Evolutionary conservation across 2,797 vertebrate species (phyloP).

Genomic region (Hafferia zeledoni): DNA sequence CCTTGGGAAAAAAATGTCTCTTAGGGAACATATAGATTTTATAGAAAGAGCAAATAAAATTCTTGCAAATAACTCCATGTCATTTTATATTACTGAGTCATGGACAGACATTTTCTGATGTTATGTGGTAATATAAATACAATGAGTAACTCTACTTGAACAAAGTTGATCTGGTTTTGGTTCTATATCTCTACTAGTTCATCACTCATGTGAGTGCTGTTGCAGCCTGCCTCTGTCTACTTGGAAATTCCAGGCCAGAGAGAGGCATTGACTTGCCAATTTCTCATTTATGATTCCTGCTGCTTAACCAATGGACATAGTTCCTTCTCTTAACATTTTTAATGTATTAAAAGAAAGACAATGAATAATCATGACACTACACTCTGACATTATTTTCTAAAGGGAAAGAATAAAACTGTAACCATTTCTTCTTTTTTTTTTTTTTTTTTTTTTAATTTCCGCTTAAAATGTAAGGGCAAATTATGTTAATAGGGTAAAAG

Average conservation of each 20-base stretch:
- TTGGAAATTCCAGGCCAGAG: background rate
- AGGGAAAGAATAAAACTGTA: background rate
- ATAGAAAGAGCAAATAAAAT: background rate
- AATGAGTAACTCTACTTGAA: background rate
- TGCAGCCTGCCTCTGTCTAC: background rate
- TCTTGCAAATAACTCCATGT: background rate
- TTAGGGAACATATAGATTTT: background rate
- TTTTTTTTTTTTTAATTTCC: background rate
- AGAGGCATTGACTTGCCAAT: background rate
- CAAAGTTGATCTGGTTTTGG: background rate
- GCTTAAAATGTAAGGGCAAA: background rate
- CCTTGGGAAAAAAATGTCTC: background rate
- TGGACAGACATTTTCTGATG: background rate
- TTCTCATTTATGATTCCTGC: background rate
- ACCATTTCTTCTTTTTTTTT: background rate
- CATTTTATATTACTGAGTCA: background rate
- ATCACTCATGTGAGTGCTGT: background rate
- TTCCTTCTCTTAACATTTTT: background rate
- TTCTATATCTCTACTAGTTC: background rate
- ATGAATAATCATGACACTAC: background rate
- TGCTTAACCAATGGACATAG: background rate
- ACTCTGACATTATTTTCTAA: background rate
- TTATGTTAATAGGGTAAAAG: background rate
- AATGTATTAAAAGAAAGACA: background rate
- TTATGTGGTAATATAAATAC: background rate